Evolutionary conservation across 2,113 vertebrate species (phyloP).

Genomic region (Fulica atra): DNA sequence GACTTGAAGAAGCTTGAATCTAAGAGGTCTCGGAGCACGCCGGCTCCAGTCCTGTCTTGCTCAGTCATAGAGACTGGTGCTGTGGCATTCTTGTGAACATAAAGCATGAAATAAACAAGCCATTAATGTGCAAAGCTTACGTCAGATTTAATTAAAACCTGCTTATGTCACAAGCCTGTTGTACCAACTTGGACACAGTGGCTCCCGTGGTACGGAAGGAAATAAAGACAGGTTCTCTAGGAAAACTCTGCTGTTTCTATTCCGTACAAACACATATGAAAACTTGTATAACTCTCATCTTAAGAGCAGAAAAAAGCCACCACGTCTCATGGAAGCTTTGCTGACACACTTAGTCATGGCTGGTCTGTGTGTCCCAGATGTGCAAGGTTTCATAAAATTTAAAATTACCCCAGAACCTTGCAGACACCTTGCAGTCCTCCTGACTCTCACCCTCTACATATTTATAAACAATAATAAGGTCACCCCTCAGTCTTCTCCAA

Average conservation of each 20-base stretch:
- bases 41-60: not conserved
- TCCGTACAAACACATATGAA: not conserved
- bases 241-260: not conserved
- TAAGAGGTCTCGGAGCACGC: not conserved
- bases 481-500: too few species aligned
- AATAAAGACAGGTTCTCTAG: not conserved
- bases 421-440: not conserved
- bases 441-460: too few species aligned
- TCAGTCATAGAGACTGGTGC: not conserved
- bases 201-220: not conserved
- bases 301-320: not conserved
- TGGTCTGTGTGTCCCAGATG: fast-evolving
- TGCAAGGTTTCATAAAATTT: not conserved
- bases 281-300: not conserved
- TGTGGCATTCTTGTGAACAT: not conserved
- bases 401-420: not conserved
- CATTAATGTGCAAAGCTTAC: not conserved
- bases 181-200: not conserved
- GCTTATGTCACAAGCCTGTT: not conserved
- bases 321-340: not conserved
- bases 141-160: not conserved
- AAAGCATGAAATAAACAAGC: not conserved
- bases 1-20: not conserved
- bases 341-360: not conserved
- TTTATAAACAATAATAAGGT: too few species aligned